Conservation (phyloP, 2,113 vertebrate genomes). For the Stegostoma tigrinum region DNA sequence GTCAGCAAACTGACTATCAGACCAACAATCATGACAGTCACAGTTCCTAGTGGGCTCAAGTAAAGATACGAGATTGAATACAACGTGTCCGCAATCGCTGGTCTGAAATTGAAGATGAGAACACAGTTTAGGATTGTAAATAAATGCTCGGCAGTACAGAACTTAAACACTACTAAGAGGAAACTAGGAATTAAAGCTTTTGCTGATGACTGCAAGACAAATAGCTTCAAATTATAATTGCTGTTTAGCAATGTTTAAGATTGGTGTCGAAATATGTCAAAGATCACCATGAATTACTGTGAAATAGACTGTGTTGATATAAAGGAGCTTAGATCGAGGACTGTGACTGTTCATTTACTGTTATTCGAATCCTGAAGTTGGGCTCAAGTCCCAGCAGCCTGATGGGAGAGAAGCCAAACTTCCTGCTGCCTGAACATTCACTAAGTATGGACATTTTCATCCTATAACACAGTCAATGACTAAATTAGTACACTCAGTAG, state of each 20-base stretch:
- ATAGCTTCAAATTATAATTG: too few species aligned
- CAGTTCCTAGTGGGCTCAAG: conserved; percentile 52
- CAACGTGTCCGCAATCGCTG: conserved; percentile 58
- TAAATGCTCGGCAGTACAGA: too few species aligned
- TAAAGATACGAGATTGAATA: conserved; percentile 69
- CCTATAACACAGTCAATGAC: too few species aligned
- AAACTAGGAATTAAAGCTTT: too few species aligned
- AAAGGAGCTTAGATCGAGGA: not conserved
- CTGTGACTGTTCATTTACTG: not conserved
- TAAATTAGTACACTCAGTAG: too few species aligned
- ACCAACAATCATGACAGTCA: conserved; percentile 52
- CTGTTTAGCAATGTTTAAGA: too few species aligned
- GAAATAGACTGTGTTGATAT: not conserved
- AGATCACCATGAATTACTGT: not conserved
- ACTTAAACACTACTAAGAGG: too few species aligned
- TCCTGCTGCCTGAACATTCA: too few species aligned
- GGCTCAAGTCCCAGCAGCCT: not conserved
- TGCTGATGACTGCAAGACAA: too few species aligned
- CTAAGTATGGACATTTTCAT: too few species aligned
- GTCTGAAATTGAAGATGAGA: conserved; percentile 43
- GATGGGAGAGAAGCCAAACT: not conserved
- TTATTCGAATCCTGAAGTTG: not conserved
- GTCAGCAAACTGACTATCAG: conserved; percentile 55
- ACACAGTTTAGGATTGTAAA: too few species aligned
- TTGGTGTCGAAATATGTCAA: not conserved